Conservation (phyloP, 2,797 vertebrate species). For the Myotis pilosus region DNA sequence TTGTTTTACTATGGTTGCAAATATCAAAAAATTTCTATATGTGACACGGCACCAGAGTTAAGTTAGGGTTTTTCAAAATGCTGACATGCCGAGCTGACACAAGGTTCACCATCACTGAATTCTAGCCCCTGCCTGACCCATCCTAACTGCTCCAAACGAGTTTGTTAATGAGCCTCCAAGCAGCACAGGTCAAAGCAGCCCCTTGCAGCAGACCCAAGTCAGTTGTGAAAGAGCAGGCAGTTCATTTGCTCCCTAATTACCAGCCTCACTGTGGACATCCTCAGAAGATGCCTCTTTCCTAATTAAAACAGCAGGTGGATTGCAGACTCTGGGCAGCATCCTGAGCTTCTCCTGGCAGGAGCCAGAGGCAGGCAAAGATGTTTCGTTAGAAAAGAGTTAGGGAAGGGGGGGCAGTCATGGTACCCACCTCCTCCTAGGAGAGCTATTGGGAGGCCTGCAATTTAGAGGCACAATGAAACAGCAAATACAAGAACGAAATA, state of each 20-base stretch:
- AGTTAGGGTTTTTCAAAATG: too few relatives aligned
- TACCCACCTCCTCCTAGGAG: background rate
- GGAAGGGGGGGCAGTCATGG: background rate
- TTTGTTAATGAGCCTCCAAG: conserved; percentile 24
- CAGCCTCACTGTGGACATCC: conserved; percentile 68
- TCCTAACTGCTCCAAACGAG: background rate
- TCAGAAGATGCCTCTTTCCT: conserved; percentile 72
- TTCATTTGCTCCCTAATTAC: conserved; percentile 78
- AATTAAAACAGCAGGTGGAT: conserved; percentile 79
- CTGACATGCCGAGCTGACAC: too few relatives aligned
- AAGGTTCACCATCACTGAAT: too few relatives aligned
- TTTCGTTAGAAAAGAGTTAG: conserved; percentile 59
- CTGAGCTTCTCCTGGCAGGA: conserved; percentile 35
- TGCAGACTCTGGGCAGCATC: conserved; percentile 57
- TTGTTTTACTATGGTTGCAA: too few relatives aligned
- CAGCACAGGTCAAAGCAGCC: background rate
- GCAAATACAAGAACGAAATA: background rate
- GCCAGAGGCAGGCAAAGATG: conserved; percentile 53
- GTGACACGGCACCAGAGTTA: too few relatives aligned
- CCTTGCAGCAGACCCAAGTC: background rate
- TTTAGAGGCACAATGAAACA: background rate
- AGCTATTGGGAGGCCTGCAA: background rate
- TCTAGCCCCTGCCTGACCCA: background rate
- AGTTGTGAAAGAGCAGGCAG: conserved; percentile 52
- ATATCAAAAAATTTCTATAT: too few relatives aligned